Percentiles rank a stretch among this genome's conserved stretches.
Conservation (phyloP, 2,888 invertebrate genomes). For the Erebia aethiops region DNA sequence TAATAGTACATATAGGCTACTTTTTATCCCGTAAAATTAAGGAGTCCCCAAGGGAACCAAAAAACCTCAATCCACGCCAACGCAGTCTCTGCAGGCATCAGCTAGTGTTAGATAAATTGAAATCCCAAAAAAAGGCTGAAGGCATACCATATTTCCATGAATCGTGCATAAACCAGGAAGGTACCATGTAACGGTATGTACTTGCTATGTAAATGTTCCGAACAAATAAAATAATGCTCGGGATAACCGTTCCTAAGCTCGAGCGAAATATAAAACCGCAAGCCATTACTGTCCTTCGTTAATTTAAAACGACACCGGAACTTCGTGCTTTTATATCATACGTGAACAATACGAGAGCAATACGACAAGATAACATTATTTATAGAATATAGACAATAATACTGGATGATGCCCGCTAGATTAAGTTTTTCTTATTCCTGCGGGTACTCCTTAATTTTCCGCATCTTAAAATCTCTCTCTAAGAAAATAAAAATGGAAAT, state of each 20-base stretch:
- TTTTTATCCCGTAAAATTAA: too few relatives aligned
- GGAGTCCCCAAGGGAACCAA: too few relatives aligned
- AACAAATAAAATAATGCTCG: constrained; percentile 15
- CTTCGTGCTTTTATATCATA: constrained; percentile 3
- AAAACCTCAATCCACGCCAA: too few relatives aligned
- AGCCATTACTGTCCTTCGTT: constrained; percentile 29
- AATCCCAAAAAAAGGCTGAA: background rate
- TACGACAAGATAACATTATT: background rate
- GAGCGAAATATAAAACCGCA: constrained; percentile 28
- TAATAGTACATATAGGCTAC: too few relatives aligned
- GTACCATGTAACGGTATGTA: background rate
- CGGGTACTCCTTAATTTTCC: too few relatives aligned
- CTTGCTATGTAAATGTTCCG: background rate
- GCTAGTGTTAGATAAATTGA: background rate
- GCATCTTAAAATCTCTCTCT: too few relatives aligned
- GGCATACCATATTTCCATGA: background rate
- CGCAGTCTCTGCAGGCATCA: too few relatives aligned
- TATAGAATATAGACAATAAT: too few relatives aligned
- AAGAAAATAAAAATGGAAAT: too few relatives aligned
- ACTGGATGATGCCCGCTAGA: too few relatives aligned
- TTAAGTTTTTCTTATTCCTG: too few relatives aligned
- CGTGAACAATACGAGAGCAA: constrained; percentile 1
- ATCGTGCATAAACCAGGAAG: background rate
- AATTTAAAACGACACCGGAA: constrained; percentile 30
- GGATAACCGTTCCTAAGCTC: constrained; percentile 20